Base-by-base conservation (phyloP, 2,797 vertebrate genomes). In the Cryptoblepharus egeriae region DNA sequence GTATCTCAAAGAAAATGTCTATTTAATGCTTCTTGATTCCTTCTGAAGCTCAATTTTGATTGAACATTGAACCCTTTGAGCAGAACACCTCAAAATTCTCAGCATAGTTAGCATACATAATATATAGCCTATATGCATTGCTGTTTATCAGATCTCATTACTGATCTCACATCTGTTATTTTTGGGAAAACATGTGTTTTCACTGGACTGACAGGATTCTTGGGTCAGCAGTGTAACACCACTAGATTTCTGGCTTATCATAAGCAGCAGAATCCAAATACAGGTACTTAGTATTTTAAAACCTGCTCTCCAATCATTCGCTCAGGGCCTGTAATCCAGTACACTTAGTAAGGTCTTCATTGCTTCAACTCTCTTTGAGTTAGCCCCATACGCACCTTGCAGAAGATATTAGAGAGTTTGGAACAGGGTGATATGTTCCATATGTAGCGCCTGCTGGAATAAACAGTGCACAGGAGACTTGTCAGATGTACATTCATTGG, bases 1-100 rank as follows among this genome's bases (percentile, higher is more conserved):
- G 69, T 80, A 35, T 83, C 67, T 77, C 82, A 87, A 77, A 83
- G 26, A 77, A 87, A 72, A 64, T 92, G 45, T 80, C 37, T 74
- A 49, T 18, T 67, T 88, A 73, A 22, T n/a, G 1, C 4, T 80
- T 83, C 68, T 77, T 87, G 81, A 58, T 76, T 87, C 57, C n/a
- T 64, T 1, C 1, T 80, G 75, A 86, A 89, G 86, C 2, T 11
- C 0, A 3, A 77, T 69, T 55, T 78, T 82, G 60, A 57, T 65
- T 83, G 88, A 77, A 72, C 24, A 57, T 69, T 83, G 87, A 77
- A 72, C 24, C 3, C 39, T 83, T 83, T 79, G 82, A 18, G 13
- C 79, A 32, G 15, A 81, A 9, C 2, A 63, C 28, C 77, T 84
- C 16, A 87, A 81, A 16, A 65, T 22, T 55, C 72, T 60, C 39